phyloP scores from a whole-genome alignment of 1,140 invertebrate genomes.

The Anthonomus grandis region DNA sequence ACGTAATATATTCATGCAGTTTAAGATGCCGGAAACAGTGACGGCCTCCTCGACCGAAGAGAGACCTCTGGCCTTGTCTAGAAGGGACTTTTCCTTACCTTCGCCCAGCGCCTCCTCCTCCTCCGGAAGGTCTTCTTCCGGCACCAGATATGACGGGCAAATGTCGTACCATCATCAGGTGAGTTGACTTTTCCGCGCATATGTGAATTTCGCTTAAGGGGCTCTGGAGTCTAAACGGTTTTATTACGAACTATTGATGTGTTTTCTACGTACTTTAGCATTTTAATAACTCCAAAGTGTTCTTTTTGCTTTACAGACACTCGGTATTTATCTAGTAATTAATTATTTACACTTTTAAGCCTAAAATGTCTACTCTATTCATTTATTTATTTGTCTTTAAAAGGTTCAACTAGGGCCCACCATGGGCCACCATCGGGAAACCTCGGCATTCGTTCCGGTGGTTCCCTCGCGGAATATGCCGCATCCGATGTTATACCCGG shows the following conservation, averaged over 20 bases:
- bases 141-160: constrained; percentile 60
- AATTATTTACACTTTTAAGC: not conserved
- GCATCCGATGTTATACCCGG: constrained; percentile 62
- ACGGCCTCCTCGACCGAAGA: constrained; percentile 32
- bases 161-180: constrained; percentile 66
- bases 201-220: too few species aligned
- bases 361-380: not conserved
- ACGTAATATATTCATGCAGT: constrained; percentile 24
- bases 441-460: constrained; percentile 79
- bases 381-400: too few species aligned
- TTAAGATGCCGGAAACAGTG: constrained; percentile 38
- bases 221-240: too few species aligned
- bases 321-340: not conserved
- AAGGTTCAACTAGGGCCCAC: constrained; percentile 46
- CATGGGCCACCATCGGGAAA: constrained; percentile 65
- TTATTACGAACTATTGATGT: too few species aligned
- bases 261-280: too few species aligned
- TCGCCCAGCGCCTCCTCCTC: constrained; percentile 28
- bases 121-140: constrained; percentile 42
- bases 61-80: constrained; percentile 35
- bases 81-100: constrained; percentile 36
- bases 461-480: constrained; percentile 68
- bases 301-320: too few species aligned
- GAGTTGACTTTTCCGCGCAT: constrained; percentile 1
- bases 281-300: too few species aligned